A percentile compares a stretch with the other conserved stretches of the same genome.
phyloP scores from a whole-genome alignment of 1,140 invertebrate genomes.

The Drosophila aff. region DNA sequence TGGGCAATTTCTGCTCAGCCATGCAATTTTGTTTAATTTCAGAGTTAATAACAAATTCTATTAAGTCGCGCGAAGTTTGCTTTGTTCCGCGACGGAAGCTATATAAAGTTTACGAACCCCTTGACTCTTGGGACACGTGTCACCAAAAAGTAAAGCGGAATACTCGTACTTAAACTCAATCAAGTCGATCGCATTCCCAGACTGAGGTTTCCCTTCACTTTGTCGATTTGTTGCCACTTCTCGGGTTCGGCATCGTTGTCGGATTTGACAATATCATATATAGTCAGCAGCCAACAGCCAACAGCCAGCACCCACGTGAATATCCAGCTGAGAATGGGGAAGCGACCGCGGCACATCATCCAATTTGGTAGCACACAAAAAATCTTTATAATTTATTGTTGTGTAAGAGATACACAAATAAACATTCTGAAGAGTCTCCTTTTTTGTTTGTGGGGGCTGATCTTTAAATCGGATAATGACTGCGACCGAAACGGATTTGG shows the following conservation, averaged over 20 bases:
- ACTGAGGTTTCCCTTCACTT: constrained; percentile 66
- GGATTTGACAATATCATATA: constrained; percentile 53
- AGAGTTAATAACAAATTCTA: constrained; percentile 44
- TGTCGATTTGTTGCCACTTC: constrained; percentile 54
- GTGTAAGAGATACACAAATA: constrained; percentile 78
- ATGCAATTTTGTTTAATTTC: constrained; percentile 46
- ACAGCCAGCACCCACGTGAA: constrained; percentile 32
- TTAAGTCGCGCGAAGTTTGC: constrained; percentile 13
- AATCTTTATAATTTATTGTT: constrained; percentile 41
- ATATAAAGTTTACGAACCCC: constrained; percentile 17
- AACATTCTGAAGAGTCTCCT: constrained; percentile 62
- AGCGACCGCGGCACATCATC: constrained; percentile 49
- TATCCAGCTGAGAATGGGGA: constrained; percentile 58
- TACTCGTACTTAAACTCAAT: constrained; percentile 29
- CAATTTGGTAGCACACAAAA: constrained; percentile 58
- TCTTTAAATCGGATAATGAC: constrained; percentile 57
- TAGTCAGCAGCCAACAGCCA: constrained; percentile 34
- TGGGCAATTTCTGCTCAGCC: constrained; percentile 64
- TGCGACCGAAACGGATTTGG: constrained; percentile 44
- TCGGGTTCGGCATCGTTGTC: constrained; percentile 29
- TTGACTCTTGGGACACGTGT: constrained; percentile 33
- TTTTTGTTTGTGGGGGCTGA: constrained; percentile 57
- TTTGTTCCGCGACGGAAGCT: constrained; percentile 30
- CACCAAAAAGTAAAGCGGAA: constrained; percentile 18
- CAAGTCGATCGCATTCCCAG: constrained; percentile 64